Base-by-base conservation (phyloP, 2,888 invertebrate genomes). In the Netelia melanura region DNA sequence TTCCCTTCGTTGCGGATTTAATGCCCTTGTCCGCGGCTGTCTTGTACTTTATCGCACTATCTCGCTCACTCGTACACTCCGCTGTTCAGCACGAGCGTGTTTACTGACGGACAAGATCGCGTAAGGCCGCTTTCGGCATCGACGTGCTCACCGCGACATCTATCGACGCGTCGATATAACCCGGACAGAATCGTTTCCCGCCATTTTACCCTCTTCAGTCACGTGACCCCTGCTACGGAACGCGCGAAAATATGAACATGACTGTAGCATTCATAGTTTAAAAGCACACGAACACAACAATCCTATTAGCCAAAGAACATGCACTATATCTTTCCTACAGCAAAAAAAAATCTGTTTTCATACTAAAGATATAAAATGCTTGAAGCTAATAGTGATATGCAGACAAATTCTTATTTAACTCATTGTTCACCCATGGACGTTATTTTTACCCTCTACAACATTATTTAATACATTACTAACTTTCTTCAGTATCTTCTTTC, bases 71-170 rank as follows among this genome's bases (percentile, higher is more conserved):
- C 30, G 17, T 23, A 10, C 52, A 23, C 65, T 14, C 25, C 54
- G 67, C 44, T 14, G 52, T 82, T 30, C 71, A 68, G 79, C 71
- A 61, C 43, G 77, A 84, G 71, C 79, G 86, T 90, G 88, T 90
- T 90, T 90, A 90, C 90, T 81, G 87, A 84, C 86, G 79, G 71
- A 58, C 58, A 64, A 64, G 80, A 82, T 87, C 21, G 86, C 86
- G 52, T 8, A 54, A 86, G 84, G 85, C 82, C 84, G 87, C 88
- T 83, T 85, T 84, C 89, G 83, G 83, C 43, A 38, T 30, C 11
- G 58, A 58, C 6, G 58, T 10, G 58, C 21, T 10, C 58, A 10
- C 21, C 21, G 62, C 70, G 82, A 82, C 82, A 79, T 85, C 79
- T 78, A 14, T 14, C 70, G 75, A 10, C 9, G 56, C 30, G 21